phyloP scores from a whole-genome alignment of 2,797 vertebrate genomes.

The Trachurus trachurus region DNA sequence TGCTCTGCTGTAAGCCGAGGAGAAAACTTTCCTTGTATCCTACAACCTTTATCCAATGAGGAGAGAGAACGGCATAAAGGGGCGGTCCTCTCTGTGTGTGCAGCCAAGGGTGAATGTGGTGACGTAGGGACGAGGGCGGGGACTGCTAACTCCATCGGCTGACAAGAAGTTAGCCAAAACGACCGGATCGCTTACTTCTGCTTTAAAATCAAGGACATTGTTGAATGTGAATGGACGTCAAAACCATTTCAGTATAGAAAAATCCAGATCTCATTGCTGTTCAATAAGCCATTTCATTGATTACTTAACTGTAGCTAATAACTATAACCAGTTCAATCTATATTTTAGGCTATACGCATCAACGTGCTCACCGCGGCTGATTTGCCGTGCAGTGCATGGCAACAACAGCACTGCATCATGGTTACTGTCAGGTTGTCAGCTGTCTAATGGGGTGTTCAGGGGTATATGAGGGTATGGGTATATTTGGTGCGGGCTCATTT shows the following conservation, averaged over 20 bases:
- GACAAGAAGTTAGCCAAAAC: too few species aligned
- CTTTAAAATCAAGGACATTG: too few species aligned
- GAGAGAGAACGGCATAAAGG: too few species aligned
- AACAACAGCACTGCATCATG: conserved; percentile 28
- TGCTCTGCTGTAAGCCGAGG: too few species aligned
- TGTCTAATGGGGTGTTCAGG: conserved; percentile 18
- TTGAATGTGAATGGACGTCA: neutral
- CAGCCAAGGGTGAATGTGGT: too few species aligned
- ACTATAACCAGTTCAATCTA: conserved; percentile 19
- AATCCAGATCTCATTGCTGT: neutral
- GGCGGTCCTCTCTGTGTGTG: too few species aligned
- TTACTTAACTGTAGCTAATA: neutral
- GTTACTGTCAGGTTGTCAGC: conserved; percentile 24
- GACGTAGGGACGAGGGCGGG: too few species aligned
- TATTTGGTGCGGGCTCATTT: conserved; percentile 36
- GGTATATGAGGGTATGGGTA: neutral
- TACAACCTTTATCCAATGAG: too few species aligned
- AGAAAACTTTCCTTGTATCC: too few species aligned
- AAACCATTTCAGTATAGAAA: neutral
- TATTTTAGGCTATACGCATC: neutral
- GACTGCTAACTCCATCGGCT: too few species aligned
- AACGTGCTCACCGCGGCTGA: conserved; percentile 13
- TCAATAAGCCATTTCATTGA: neutral
- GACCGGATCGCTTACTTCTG: too few species aligned
- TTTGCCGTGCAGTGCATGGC: conserved; percentile 34